These are phyloP conservation scores for Euwallacea fornicatus DNA, from an alignment of 1,140 invertebrate genomes.

Conservation along the genomic window DNA sequence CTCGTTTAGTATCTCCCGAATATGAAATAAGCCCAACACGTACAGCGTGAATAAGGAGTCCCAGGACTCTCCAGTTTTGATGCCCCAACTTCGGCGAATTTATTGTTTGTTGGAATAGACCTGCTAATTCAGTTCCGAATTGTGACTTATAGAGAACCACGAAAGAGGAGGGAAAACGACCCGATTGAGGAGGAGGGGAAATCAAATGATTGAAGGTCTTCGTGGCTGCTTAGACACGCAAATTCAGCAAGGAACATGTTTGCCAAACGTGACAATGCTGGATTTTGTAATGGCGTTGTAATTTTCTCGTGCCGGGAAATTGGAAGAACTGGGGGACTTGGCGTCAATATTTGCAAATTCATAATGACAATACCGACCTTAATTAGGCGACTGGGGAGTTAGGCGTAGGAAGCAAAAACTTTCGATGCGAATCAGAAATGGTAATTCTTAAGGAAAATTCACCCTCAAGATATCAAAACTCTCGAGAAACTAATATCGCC, in stretches of 20 bases:
- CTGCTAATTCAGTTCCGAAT: no score
- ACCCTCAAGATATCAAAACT: slow-evolving; percentile 4
- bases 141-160: no score
- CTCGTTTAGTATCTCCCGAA: background rate
- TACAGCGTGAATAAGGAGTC: background rate
- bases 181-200: no score
- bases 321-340: no score
- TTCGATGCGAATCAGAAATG: background rate
- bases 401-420: background rate
- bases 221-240: background rate
- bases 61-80: background rate
- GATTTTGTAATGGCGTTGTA: slow-evolving; percentile 6
- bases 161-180: no score
- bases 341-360: no score
- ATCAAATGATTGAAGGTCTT: no score
- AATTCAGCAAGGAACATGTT: slow-evolving; percentile 7
- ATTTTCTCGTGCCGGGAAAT: slow-evolving; percentile 6
- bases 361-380: no score
- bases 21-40: background rate
- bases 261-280: slow-evolving; percentile 13
- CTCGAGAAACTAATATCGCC: slow-evolving; percentile 25
- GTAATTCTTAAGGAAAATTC: background rate
- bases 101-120: no score
- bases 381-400: no score
- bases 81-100: no score